These are phyloP conservation scores for Eurois occulta DNA, from an alignment of 2,888 invertebrate genomes.

Conservation along the genomic window DNA sequence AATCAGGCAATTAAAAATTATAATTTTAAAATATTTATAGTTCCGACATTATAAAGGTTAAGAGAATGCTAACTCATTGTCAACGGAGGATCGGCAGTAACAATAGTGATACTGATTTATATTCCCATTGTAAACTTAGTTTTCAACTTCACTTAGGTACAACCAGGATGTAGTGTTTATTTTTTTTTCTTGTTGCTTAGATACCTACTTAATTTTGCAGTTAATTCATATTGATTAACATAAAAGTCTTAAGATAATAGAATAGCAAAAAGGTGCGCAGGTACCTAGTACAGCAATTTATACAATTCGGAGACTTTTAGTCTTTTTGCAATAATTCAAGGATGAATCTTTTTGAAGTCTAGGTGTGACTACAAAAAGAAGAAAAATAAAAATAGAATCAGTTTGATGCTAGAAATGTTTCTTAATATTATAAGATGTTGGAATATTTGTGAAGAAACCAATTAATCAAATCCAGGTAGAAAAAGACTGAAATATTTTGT, in stretches of 20 bases:
- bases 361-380: no score
- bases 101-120: slow-evolving; percentile 54
- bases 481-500: background rate
- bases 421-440: no score
- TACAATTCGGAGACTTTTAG: background rate
- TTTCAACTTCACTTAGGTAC: background rate
- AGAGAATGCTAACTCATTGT: slow-evolving; percentile 54
- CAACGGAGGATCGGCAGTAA: slow-evolving; percentile 37
- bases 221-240: background rate
- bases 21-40: slow-evolving; percentile 24
- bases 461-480: no score
- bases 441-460: no score
- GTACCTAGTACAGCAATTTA: background rate
- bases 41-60: slow-evolving; percentile 48
- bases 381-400: no score
- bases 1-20: slow-evolving; percentile 33
- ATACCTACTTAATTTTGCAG: background rate
- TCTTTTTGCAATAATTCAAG: background rate
- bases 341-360: no score
- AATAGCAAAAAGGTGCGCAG: background rate
- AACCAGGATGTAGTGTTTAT: slow-evolving; percentile 20
- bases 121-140: slow-evolving; percentile 47
- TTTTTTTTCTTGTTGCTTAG: background rate
- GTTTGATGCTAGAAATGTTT: no score
- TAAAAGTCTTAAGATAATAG: background rate